Evolutionary conservation across 2,797 vertebrate species (phyloP).

Genomic region (Urophycis tenuis): DNA sequence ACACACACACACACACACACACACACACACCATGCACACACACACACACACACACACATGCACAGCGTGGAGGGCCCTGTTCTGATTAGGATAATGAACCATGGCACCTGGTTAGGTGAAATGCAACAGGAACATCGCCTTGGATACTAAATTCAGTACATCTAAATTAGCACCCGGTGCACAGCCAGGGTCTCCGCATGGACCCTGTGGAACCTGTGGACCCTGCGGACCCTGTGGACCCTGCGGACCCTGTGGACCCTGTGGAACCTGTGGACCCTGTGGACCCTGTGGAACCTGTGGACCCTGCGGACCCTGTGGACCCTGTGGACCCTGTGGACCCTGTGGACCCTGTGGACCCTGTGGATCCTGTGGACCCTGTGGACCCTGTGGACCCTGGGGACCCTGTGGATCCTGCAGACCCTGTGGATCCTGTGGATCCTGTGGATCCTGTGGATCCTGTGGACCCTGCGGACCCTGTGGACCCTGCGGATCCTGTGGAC

Average conservation of each 20-base stretch:
- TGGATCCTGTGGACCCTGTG: too few species aligned
- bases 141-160: conserved; percentile 17
- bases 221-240: too few species aligned
- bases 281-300: neutral
- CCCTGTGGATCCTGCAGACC: neutral
- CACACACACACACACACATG: conserved; percentile 12
- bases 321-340: too few species aligned
- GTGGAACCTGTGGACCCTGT: too few species aligned
- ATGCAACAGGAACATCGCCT: conserved; percentile 25
- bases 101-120: conserved; percentile 9
- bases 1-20: conserved; percentile 18
- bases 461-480: too few species aligned
- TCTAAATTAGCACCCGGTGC: conserved; percentile 25
- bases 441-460: neutral
- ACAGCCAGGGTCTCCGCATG: conserved; percentile 12
- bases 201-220: too few species aligned
- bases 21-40: neutral
- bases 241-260: neutral
- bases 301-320: too few species aligned
- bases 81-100: conserved; percentile 3
- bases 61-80: neutral
- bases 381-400: too few species aligned
- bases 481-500: too few species aligned
- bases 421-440: too few species aligned
- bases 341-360: neutral